Percentiles rank a stretch among this genome's conserved stretches.
Evolutionary conservation across 1,140 invertebrate genomes (phyloP).

Genomic region (Brachionus rubens): DNA sequence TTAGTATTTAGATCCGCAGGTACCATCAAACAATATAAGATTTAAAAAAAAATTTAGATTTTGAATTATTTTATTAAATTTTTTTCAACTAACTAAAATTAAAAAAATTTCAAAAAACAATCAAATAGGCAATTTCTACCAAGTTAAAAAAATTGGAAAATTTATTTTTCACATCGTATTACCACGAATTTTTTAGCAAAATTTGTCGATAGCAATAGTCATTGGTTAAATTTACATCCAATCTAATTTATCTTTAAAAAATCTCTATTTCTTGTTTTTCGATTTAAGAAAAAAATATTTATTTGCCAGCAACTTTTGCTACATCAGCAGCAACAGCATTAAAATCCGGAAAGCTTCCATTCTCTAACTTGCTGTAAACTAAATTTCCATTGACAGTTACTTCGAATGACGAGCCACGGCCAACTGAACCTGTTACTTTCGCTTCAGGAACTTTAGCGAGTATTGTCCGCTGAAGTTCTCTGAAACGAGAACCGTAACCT

Average conservation of each 20-base stretch:
- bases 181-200: neutral
- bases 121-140: neutral
- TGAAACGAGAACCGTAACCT: conserved; percentile 41
- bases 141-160: neutral
- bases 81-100: neutral
- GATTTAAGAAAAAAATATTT: neutral
- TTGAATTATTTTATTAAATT: neutral
- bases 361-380: conserved; percentile 30
- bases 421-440: neutral
- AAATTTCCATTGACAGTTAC: conserved; percentile 13
- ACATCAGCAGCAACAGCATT: neutral
- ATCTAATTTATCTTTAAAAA: neutral
- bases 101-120: neutral
- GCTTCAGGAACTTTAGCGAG: conserved; percentile 9
- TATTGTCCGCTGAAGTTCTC: conserved; percentile 12
- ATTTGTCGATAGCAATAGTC: neutral
- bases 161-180: neutral
- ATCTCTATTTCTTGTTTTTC: neutral
- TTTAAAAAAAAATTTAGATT: neutral
- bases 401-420: conserved; percentile 38
- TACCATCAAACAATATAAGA: too few relatives aligned
- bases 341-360: conserved; percentile 15
- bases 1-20: too few relatives aligned
- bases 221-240: neutral
- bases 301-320: neutral